phyloP scores from a whole-genome alignment of 2,888 invertebrate genomes.

The Xestia sexstrigata region DNA sequence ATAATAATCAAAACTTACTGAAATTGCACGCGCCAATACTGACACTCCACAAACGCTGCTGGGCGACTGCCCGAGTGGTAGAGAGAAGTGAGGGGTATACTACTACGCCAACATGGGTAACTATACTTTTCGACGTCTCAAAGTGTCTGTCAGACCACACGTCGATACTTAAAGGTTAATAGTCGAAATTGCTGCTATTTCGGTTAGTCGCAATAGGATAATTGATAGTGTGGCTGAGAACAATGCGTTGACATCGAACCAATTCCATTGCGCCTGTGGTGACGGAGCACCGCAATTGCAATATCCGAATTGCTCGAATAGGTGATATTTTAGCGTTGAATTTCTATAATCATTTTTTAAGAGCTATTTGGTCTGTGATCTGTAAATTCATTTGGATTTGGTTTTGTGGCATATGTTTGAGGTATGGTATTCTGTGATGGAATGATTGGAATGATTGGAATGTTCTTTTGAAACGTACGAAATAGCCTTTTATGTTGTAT shows the following conservation, averaged over 20 bases:
- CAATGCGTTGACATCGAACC: slow-evolving; percentile 67
- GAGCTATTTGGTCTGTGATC: slow-evolving; percentile 17
- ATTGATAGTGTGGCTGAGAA: slow-evolving; percentile 70
- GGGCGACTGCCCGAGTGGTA: neutral
- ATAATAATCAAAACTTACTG: neutral
- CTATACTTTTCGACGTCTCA: too few species aligned
- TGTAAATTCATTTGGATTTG: slow-evolving; percentile 6
- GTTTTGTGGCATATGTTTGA: neutral
- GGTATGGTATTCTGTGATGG: neutral
- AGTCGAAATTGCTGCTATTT: slow-evolving; percentile 66
- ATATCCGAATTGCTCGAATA: slow-evolving; percentile 52
- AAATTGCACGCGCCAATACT: neutral
- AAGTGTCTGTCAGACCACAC: too few species aligned
- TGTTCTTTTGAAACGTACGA: neutral
- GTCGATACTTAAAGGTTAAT: slow-evolving; percentile 13
- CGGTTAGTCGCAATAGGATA: slow-evolving; percentile 64
- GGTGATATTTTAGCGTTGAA: slow-evolving; percentile 48
- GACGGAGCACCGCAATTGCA: slow-evolving; percentile 55
- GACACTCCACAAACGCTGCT: neutral
- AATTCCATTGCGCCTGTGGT: slow-evolving; percentile 66
- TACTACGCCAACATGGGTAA: too few species aligned
- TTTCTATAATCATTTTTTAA: slow-evolving; percentile 43
- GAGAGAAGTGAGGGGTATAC: neutral
- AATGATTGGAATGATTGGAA: neutral
- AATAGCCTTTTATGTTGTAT: neutral